A percentile compares a stretch with the other conserved stretches of the same genome.
Conservation (phyloP, 2,797 vertebrate species). For the Pseudopleuronectes americanus region DNA sequence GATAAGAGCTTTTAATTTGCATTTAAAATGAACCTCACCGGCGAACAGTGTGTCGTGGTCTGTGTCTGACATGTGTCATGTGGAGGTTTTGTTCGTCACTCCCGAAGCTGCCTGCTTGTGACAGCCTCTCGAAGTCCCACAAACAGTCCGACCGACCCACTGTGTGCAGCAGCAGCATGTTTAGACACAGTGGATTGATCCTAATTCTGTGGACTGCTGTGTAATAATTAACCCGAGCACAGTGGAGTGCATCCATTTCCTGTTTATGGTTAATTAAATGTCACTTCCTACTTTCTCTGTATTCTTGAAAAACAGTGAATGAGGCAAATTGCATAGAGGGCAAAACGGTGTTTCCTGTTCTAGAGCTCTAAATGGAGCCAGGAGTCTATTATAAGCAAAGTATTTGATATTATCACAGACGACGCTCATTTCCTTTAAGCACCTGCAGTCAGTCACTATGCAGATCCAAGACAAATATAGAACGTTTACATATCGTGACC, state of each 20-base stretch:
- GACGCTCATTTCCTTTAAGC: background rate
- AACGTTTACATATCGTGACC: constrained; percentile 20
- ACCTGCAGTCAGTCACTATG: background rate
- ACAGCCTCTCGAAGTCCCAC: constrained; percentile 70
- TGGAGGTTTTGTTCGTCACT: constrained; percentile 60
- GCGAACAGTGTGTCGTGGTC: constrained; percentile 42
- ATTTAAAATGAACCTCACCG: constrained; percentile 1
- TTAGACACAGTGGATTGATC: constrained; percentile 58
- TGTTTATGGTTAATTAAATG: constrained; percentile 48
- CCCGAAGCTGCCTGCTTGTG: constrained; percentile 73
- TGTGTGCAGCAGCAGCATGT: constrained; percentile 62
- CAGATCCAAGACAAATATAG: constrained; percentile 8
- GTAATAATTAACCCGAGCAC: constrained; percentile 37
- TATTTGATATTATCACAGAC: constrained; percentile 1
- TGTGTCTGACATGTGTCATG: constrained; percentile 80
- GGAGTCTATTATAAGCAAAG: background rate
- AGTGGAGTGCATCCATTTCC: constrained; percentile 15
- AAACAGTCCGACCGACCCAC: constrained; percentile 25
- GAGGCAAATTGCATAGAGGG: constrained; percentile 7
- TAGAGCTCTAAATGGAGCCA: constrained; percentile 5
- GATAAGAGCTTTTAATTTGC: constrained; percentile 10
- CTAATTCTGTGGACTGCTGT: constrained; percentile 28
- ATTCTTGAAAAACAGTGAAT: constrained; percentile 22
- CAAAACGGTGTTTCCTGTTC: constrained; percentile 20
- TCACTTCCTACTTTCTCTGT: constrained; percentile 40